Evolutionary conservation across 2,888 invertebrate genomes (phyloP), one percentile per base, ranked within the genome.

Genomic region (Onchidella celtica): DNA sequence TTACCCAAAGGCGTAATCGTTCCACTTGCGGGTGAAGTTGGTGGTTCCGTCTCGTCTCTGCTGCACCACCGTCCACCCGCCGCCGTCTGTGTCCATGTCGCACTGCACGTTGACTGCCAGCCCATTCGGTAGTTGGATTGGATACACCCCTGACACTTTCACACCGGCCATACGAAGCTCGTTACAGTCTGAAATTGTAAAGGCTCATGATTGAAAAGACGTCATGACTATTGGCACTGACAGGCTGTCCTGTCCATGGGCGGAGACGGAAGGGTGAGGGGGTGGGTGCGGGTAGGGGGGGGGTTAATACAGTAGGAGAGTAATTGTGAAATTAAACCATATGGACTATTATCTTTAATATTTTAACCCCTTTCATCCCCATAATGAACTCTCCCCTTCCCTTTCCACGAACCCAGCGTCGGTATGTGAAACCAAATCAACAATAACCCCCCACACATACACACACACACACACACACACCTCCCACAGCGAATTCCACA

Each of bases 11-110:
- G 96, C 96, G 91, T 98, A 98, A 82, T 97, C 96, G 81, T 95
- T 94, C 95, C 97, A 97, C 77, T 96, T 96, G 63, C 97, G 95
- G 93, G 97, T 97, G 93, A 98, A 98, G 89, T 97, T 96, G 0
- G 96, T 94, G 3, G 86, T 79, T 36, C 97, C 97, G 90, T 97
- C 97, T 90, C 95, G 95, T 1, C 97, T 95, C 17, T 96, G 95
- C 90, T 97, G 97, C 27, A 97, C 94, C 0, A 97, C 95, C 1
- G 97, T 97, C 95, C 96, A 97, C 0, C 92, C 92, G 55, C 96
- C 95, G 4, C 89, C 87, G 3, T 87, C 89, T 3, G 89, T 89
- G 14, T 89, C 88, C 88, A 93, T 90, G 84, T 95, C 95, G 92
- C 97, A 97, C 93, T 96, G 95, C 0, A 96, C 96, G 90, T 97